phyloP scores from a whole-genome alignment of 2,113 vertebrate species.

The Clarias macrocephalus region DNA sequence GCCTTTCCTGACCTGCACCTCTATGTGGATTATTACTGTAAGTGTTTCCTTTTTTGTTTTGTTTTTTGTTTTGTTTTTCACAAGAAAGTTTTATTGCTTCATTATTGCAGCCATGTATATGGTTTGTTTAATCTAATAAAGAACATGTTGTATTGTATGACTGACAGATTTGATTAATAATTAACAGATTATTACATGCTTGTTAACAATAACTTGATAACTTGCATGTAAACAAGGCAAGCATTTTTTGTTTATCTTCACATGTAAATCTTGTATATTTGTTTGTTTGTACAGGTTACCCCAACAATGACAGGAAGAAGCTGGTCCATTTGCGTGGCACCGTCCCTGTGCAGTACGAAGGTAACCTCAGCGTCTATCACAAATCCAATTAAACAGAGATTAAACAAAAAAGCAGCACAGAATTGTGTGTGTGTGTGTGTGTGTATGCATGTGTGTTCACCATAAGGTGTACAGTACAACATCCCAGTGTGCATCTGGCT shows the following conservation, averaged over 20 bases:
- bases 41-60: conserved; percentile 53
- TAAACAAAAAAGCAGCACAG: not conserved
- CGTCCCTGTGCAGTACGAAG: conserved; percentile 68
- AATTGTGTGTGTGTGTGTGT: not conserved
- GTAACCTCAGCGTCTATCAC: conserved; percentile 50
- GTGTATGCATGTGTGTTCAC: not conserved
- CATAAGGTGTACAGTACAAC: conserved; percentile 67
- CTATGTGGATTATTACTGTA: conserved; percentile 70
- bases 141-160: not conserved
- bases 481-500: conserved; percentile 76
- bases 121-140: not conserved
- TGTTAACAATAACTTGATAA: not conserved
- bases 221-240: not conserved
- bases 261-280: not conserved
- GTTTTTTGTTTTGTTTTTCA: not conserved
- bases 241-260: too few species aligned
- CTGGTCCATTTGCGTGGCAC: conserved; percentile 69
- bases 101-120: not conserved
- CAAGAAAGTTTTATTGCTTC: not conserved
- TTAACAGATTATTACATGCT: not conserved
- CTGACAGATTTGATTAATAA: not conserved
- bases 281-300: conserved; percentile 61
- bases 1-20: conserved; percentile 66
- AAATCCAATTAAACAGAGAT: not conserved
- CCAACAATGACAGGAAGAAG: conserved; percentile 68